phyloP scores from a whole-genome alignment of 2,888 invertebrate species.

The Brachylomia viminalis region DNA sequence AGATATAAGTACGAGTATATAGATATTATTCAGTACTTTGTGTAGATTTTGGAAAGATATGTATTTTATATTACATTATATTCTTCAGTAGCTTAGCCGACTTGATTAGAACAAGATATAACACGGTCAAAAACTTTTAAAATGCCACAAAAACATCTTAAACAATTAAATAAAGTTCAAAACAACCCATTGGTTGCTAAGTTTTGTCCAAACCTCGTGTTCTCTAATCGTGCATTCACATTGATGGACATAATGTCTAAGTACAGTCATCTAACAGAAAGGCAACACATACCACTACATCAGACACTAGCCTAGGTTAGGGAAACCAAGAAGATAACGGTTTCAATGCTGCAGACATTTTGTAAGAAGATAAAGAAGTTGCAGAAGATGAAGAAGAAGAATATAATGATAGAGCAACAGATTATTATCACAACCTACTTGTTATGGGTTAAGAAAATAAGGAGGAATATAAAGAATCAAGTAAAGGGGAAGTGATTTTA shows the following conservation, averaged over 20 bases:
- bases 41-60: neutral
- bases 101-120: neutral
- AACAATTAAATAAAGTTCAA: neutral
- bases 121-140: neutral
- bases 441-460: neutral
- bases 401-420: neutral
- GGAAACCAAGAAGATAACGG: slow-evolving; percentile 63
- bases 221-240: slow-evolving; percentile 84
- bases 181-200: slow-evolving; percentile 33
- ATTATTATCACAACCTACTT: slow-evolving; percentile 38
- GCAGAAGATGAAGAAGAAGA: slow-evolving; percentile 9
- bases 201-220: slow-evolving; percentile 67
- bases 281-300: slow-evolving; percentile 77
- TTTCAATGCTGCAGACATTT: slow-evolving; percentile 71
- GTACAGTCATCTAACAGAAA: slow-evolving; percentile 84
- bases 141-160: neutral
- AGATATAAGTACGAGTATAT: neutral
- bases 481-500: slow-evolving; percentile 1
- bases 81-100: neutral
- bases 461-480: neutral
- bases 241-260: slow-evolving; percentile 79
- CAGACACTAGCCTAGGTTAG: slow-evolving; percentile 74
- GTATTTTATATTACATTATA: neutral
- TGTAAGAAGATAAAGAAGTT: slow-evolving; percentile 16
- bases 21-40: neutral